A percentile compares a stretch with the other conserved stretches of the same genome.
Conservation (phyloP, 2,888 invertebrate genomes). For the Eremobia ochroleuca region DNA sequence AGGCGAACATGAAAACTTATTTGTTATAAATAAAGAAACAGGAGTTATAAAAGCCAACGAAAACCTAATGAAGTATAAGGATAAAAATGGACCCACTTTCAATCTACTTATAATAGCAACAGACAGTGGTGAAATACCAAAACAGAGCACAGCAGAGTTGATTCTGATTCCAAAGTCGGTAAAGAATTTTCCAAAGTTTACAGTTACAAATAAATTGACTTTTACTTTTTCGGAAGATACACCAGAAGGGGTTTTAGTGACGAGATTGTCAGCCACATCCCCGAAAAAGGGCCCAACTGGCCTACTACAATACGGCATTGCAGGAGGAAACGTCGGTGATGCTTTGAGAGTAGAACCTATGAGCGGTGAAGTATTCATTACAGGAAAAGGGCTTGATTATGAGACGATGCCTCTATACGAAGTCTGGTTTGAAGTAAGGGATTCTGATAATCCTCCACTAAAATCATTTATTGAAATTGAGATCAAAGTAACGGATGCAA, state of each 20-base stretch:
- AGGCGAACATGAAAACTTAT: constrained; percentile 95
- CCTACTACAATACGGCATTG: constrained; percentile 95
- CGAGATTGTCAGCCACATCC: constrained; percentile 94
- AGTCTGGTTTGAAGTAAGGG: constrained; percentile 97
- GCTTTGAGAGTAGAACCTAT: constrained; percentile 95
- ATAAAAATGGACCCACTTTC: constrained; percentile 91
- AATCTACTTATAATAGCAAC: constrained; percentile 95
- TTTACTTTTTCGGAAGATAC: constrained; percentile 96
- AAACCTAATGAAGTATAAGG: constrained; percentile 91
- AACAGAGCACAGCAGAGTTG: constrained; percentile 94
- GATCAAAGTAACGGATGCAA: constrained; percentile 97
- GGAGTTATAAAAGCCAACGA: constrained; percentile 96
- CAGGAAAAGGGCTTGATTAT: constrained; percentile 95
- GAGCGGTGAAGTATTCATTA: constrained; percentile 95
- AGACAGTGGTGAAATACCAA: constrained; percentile 94
- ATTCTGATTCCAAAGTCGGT: constrained; percentile 94
- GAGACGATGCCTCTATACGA: constrained; percentile 96
- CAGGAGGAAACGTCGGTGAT: constrained; percentile 98
- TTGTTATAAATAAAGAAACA: constrained; percentile 94
- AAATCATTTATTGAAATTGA: constrained; percentile 95
- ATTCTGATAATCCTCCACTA: constrained; percentile 95
- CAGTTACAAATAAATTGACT: constrained; percentile 92
- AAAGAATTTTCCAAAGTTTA: constrained; percentile 95
- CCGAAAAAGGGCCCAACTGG: constrained; percentile 94
- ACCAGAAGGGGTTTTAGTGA: constrained; percentile 94